These are phyloP conservation scores for Chrysogorgia sp. DNA, from an alignment of 92 coral and sea anemone species.

Conservation along the genomic window DNA sequence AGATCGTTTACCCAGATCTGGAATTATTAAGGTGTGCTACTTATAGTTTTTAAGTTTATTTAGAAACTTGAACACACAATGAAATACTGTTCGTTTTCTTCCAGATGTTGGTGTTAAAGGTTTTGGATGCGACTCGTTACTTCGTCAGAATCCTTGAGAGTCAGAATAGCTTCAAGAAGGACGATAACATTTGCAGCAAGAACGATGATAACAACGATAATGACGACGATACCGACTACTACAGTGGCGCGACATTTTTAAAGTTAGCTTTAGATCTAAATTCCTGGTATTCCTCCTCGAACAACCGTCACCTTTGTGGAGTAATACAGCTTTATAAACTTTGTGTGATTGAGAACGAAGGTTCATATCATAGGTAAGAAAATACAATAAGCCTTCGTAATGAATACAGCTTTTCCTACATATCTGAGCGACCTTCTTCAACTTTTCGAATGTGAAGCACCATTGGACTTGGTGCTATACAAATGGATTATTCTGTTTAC, in stretches of 20 bases:
- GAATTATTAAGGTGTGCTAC: constrained; percentile 95
- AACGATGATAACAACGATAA: background rate
- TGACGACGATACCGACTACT: constrained; percentile 8
- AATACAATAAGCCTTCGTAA: background rate
- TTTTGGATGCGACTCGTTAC: constrained; percentile 70
- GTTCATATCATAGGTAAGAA: constrained; percentile 74
- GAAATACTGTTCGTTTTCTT: too few species aligned
- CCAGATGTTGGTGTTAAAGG: constrained; percentile 76
- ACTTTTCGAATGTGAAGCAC: too few species aligned
- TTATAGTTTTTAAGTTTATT: too few species aligned
- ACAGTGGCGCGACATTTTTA: constrained; percentile 74
- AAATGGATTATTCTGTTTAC: too few species aligned
- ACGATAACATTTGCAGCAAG: constrained; percentile 8
- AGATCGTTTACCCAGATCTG: constrained; percentile 74
- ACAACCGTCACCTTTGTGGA: constrained; percentile 64
- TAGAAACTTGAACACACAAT: too few species aligned
- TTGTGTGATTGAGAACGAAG: constrained; percentile 64
- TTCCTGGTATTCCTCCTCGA: constrained; percentile 71
- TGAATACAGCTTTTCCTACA: background rate
- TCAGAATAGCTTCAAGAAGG: constrained; percentile 44
- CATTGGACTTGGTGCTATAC: too few species aligned
- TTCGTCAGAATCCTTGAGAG: constrained; percentile 92
- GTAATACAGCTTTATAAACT: constrained; percentile 65
- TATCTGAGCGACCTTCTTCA: too few species aligned
- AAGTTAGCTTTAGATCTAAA: constrained; percentile 77